Base-by-base conservation (phyloP, 2,888 invertebrate species). In the Hypomecis atomaria region DNA sequence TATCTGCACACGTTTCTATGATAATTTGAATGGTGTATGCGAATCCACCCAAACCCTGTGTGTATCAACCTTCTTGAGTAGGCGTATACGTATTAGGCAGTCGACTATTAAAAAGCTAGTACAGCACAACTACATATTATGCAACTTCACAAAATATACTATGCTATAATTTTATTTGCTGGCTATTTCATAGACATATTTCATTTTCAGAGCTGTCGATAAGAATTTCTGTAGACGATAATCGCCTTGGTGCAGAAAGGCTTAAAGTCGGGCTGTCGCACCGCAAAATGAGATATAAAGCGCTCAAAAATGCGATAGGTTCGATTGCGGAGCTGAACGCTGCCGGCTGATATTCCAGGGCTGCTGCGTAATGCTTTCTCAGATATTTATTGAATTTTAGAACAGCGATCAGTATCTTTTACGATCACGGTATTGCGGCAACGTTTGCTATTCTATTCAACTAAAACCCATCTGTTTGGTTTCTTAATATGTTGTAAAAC, bases 221-320 rank as follows among this genome's bases (percentile, higher is more conserved):
- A 53, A 45, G 23, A 11, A 53, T 53, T 33, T 45, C 38, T 40
- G 13, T 42, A 47, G 42, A 11, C 9, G n/a, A 61, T 44, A 50
- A 61, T 49, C 49, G 43, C 48, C 4, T 7, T 8, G 59, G 59
- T 69, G 64, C 65, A 70, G 72, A 75, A 74, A 71, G 73, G 71
- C 71, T 71, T 74, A 38, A 52, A 53, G 64, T 45, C 45, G 73
- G 87, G 83, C 86, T 87, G 86, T 85, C 82, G 82, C 82, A 76
- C 82, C 87, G 86, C 87, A 84, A 90, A 90, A 90, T 88, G 82
- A 88, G 86, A 88, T 88, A 86, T 88, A 87, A 86, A 85, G 79
- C 82, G 84, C 74, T 87, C 85, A 86, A 89, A 90, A 90, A 86
- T 84, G 81, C 80, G 82, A 87, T 85, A 81, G 78, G 75, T 79